These are phyloP conservation scores for Zaprionus taronus DNA, from an alignment of 1,140 invertebrate genomes.

Conservation along the genomic window DNA sequence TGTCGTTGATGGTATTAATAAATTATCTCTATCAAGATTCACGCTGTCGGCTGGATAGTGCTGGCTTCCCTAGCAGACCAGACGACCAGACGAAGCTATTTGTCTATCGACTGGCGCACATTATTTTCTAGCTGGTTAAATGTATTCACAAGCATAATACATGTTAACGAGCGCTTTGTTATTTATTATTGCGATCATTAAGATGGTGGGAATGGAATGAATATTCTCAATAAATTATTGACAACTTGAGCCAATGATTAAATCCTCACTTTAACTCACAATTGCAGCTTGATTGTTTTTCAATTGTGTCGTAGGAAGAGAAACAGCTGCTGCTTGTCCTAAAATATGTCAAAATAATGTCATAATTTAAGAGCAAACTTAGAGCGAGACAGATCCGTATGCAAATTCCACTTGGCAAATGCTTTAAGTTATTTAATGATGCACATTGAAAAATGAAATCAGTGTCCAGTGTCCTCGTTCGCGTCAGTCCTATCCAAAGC, in stretches of 20 bases:
- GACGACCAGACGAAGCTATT: conserved; percentile 45
- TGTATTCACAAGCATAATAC: conserved; percentile 70
- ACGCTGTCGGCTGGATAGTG: conserved; percentile 36
- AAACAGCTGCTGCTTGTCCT: not conserved
- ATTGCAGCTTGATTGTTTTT: not conserved
- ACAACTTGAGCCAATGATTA: not conserved
- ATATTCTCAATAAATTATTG: conserved; percentile 40
- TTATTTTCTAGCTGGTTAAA: conserved; percentile 82
- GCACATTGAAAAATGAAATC: conserved; percentile 45
- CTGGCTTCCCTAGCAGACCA: conserved; percentile 49
- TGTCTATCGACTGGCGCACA: conserved; percentile 67
- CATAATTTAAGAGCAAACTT: not conserved
- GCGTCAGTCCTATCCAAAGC: conserved; percentile 14
- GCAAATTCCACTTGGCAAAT: conserved; percentile 44
- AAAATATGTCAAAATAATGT: not conserved
- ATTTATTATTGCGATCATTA: conserved; percentile 51
- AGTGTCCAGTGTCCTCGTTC: conserved; percentile 16
- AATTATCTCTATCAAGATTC: conserved; percentile 82
- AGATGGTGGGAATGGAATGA: conserved; percentile 24
- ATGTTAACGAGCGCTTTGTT: conserved; percentile 71
- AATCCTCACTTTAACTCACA: not conserved
- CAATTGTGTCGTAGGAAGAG: not conserved
- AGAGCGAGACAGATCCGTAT: not conserved
- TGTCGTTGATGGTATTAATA: conserved; percentile 82
- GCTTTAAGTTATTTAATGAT: conserved; percentile 59